phyloP scores from a whole-genome alignment of 2,888 invertebrate genomes.

The Erebia ligea region DNA sequence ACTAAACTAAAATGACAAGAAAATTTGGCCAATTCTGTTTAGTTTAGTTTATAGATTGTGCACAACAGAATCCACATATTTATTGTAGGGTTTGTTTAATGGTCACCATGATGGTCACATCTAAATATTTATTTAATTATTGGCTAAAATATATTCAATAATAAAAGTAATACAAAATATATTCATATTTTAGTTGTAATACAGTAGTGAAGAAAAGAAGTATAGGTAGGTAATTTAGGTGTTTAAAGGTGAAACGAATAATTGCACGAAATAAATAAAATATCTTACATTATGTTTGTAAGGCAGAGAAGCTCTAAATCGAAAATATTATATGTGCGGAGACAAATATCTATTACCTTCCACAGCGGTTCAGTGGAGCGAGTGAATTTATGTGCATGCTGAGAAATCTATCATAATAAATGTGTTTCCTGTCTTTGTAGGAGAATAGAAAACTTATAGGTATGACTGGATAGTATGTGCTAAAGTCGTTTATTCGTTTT shows the following conservation, averaged over 20 bases:
- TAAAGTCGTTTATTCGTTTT: neutral
- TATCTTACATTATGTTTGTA: neutral
- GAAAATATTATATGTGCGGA: conserved; percentile 18
- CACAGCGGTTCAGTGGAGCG: conserved; percentile 36
- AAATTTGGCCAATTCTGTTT: too few relatives aligned
- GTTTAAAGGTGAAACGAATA: too few relatives aligned
- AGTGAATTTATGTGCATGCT: conserved; percentile 43
- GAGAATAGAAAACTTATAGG: conserved; percentile 31
- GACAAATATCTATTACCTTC: conserved; percentile 22
- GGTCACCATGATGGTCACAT: too few relatives aligned
- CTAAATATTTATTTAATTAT: too few relatives aligned
- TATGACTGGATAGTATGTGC: neutral
- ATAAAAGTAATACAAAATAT: too few relatives aligned
- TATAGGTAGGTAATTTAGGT: neutral
- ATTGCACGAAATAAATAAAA: neutral
- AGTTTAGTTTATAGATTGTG: too few relatives aligned
- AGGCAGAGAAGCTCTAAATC: neutral
- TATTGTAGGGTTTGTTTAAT: too few relatives aligned
- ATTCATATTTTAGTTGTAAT: too few relatives aligned
- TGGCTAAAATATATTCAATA: too few relatives aligned
- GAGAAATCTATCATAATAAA: conserved; percentile 44
- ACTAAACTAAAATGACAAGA: too few relatives aligned
- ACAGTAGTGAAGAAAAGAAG: too few relatives aligned
- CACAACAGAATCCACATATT: too few relatives aligned
- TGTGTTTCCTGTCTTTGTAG: conserved; percentile 35